Conservation (phyloP, 2,113 vertebrate species). For the Alouatta palliata region DNA sequence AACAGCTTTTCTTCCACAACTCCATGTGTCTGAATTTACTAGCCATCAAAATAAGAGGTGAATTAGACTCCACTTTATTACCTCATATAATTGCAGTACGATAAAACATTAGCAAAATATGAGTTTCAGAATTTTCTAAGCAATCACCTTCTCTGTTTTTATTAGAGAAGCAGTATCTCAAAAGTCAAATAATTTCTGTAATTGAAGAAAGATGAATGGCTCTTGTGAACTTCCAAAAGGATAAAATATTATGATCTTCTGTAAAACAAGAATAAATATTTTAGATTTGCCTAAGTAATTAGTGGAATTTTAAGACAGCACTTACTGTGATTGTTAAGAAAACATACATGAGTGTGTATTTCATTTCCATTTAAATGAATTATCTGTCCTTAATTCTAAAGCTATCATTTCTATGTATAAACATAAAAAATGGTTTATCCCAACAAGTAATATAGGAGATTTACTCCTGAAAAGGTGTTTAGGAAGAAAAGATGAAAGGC, state of each 20-base stretch:
- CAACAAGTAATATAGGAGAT: background rate
- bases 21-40: slow-evolving; percentile 32
- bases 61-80: slow-evolving; percentile 57
- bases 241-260: slow-evolving; percentile 52
- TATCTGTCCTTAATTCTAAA: background rate
- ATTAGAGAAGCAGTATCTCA: slow-evolving; percentile 46
- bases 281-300: slow-evolving; percentile 48
- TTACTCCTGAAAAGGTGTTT: background rate
- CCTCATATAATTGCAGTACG: slow-evolving; percentile 9
- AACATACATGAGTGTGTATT: background rate
- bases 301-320: background rate
- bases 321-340: background rate
- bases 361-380: slow-evolving; percentile 29
- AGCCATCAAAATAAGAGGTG: slow-evolving; percentile 30
- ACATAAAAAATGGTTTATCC: background rate
- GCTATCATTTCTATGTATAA: background rate
- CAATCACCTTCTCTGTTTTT: slow-evolving; percentile 23
- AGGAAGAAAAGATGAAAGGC: background rate
- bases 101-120: slow-evolving; percentile 57
- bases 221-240: slow-evolving; percentile 52
- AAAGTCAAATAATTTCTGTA: slow-evolving; percentile 64
- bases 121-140: slow-evolving; percentile 48
- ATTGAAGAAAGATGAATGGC: slow-evolving; percentile 53
- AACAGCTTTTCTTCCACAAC: background rate
- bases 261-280: slow-evolving; percentile 55